phyloP scores from a whole-genome alignment of 2,113 vertebrate genomes.

The Crotalus viridis region DNA sequence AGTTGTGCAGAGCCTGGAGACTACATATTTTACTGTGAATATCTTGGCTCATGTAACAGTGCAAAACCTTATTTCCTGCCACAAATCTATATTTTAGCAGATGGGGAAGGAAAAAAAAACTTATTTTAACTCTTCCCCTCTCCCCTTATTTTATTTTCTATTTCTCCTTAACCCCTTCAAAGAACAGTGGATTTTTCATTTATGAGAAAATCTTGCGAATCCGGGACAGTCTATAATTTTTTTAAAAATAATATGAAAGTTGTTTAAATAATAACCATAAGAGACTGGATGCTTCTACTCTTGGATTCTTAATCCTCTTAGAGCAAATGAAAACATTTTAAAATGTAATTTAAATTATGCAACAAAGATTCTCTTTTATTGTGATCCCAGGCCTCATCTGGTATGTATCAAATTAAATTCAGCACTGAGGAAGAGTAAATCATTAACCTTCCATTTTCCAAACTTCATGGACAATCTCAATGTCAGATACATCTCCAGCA shows the following conservation, averaged over 20 bases:
- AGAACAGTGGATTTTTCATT: slow-evolving; percentile 66
- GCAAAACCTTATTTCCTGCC: slow-evolving; percentile 66
- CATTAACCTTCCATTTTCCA: not conserved
- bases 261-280: slow-evolving; percentile 61
- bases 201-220: slow-evolving; percentile 65
- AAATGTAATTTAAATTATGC: slow-evolving; percentile 31
- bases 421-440: slow-evolving; percentile 27
- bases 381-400: not conserved
- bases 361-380: slow-evolving; percentile 7
- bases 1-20: slow-evolving; percentile 57
- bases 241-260: slow-evolving; percentile 50
- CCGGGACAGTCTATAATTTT: slow-evolving; percentile 60
- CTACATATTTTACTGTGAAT: slow-evolving; percentile 40
- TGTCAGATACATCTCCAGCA: not conserved
- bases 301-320: slow-evolving; percentile 34
- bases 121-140: not conserved
- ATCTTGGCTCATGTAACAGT: slow-evolving; percentile 57
- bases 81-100: slow-evolving; percentile 54
- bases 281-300: slow-evolving; percentile 24
- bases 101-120: slow-evolving; percentile 36
- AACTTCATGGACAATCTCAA: slow-evolving; percentile 19
- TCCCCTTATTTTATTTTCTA: slow-evolving; percentile 40
- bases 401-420: slow-evolving; percentile 9
- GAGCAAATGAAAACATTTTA: slow-evolving; percentile 35
- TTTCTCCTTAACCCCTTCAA: slow-evolving; percentile 35